These are phyloP conservation scores for Drosophila nr. medialis DNA, from an alignment of 2,888 invertebrate species.

Conservation along the genomic window DNA sequence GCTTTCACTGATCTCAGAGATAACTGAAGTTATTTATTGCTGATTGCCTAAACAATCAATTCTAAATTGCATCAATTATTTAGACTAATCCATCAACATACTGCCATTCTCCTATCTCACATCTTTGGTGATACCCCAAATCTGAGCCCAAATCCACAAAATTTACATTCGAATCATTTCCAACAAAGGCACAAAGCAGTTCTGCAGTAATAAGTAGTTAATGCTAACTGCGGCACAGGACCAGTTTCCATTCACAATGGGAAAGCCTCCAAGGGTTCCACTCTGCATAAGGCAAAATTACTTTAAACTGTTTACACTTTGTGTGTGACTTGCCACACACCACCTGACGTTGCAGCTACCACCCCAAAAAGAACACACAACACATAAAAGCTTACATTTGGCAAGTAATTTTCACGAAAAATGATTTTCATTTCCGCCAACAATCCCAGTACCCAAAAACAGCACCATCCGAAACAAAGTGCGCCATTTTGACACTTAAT, in stretches of 20 bases:
- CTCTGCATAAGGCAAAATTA: slow-evolving; percentile 43
- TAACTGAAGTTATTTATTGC: neutral
- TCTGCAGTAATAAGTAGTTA: slow-evolving; percentile 31
- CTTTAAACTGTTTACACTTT: slow-evolving; percentile 68
- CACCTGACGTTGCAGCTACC: slow-evolving; percentile 18
- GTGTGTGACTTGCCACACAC: slow-evolving; percentile 38
- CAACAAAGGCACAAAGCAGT: slow-evolving; percentile 37
- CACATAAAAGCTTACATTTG: slow-evolving; percentile 51
- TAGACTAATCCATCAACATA: slow-evolving; percentile 1
- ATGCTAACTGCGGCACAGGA: slow-evolving; percentile 13
- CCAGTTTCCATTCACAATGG: slow-evolving; percentile 13
- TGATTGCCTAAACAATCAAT: neutral
- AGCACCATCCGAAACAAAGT: slow-evolving; percentile 10
- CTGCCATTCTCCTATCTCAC: neutral
- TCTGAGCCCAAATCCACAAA: slow-evolving; percentile 5
- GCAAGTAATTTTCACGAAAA: slow-evolving; percentile 65
- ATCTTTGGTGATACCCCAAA: neutral
- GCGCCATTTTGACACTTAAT: slow-evolving; percentile 73
- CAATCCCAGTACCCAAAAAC: slow-evolving; percentile 19
- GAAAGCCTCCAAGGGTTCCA: neutral
- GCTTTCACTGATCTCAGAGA: neutral
- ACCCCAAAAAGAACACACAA: neutral
- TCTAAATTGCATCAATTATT: neutral
- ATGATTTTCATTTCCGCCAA: slow-evolving; percentile 58
- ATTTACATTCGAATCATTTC: slow-evolving; percentile 34